Base-by-base conservation (phyloP, 2,888 invertebrate species). In the Brassicogethes aeneus region DNA sequence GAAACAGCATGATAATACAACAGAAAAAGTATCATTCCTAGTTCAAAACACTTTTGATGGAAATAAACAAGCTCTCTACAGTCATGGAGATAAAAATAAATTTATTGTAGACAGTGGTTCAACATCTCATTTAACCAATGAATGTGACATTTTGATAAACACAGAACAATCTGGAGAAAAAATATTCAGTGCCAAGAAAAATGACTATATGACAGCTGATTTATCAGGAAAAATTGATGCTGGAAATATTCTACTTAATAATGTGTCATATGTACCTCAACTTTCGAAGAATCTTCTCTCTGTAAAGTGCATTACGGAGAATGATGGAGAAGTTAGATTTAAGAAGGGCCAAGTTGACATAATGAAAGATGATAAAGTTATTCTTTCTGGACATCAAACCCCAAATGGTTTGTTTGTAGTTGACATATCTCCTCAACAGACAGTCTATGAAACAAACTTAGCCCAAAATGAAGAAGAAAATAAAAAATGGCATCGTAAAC, bases 281-380 rank as follows among this genome's bases (percentile, higher is more conserved):
- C 42, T 61, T 14, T 45, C 49, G 13, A 59, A 50, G 37, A 59
- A 54, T 41, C 33, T 59, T n/a, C n/a, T n/a, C n/a, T n/a, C n/a
- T n/a, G n/a, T n/a, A n/a, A n/a, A n/a, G n/a, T n/a, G n/a, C n/a
- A 12, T 58, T 36, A 56, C 57, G 10, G 46, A 55, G 17, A 52
- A 52, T 29, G 43, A 44, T n/a, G 55, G 52, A 34, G 45, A 51
- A 15, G 52, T 59, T 3, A 46, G 29, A 3, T 58, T 57, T 41
- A 15, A 3, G 39, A 46, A 42, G 37, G 30, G 55, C 32, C 37
- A 31, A 15, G 55, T 51, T 2, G 36, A 36, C 3, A 44, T 57
- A 16, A 46, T 39, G 8, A 49, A 52, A 39, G 32, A 48, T 39
- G 23, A 47, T n/a, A n/a, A n/a, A 39, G 34, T 36, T 41, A 34